These are phyloP conservation scores for Athalia cordata DNA, from an alignment of 2,888 invertebrate genomes.

Conservation along the genomic window DNA sequence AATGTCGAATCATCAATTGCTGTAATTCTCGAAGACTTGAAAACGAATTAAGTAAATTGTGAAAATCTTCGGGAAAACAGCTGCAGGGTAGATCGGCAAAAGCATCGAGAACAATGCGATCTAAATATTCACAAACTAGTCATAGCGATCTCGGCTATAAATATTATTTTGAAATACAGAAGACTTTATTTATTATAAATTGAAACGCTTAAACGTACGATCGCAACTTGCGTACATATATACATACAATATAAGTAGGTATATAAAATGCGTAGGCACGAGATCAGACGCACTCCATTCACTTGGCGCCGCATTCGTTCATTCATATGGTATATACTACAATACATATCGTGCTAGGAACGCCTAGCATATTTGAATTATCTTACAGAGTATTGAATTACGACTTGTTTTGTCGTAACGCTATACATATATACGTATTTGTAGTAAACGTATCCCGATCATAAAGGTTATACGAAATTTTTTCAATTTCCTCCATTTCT, in stretches of 20 bases:
- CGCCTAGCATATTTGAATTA: slow-evolving; percentile 23
- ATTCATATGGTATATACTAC: slow-evolving; percentile 54
- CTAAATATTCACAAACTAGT: slow-evolving; percentile 63
- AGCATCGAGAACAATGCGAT: slow-evolving; percentile 46
- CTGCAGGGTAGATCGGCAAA: slow-evolving; percentile 23
- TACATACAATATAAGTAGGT: slow-evolving; percentile 44
- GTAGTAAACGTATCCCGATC: no score
- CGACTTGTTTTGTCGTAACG: neutral
- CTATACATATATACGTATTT: no score
- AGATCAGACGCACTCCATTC: slow-evolving; percentile 72
- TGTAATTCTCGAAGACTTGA: no score
- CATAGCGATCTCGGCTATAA: slow-evolving; percentile 52
- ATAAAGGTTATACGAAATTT: no score
- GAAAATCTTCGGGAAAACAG: no score
- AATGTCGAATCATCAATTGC: no score
- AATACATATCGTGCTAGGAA: neutral
- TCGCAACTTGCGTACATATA: slow-evolving; percentile 1
- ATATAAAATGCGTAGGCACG: slow-evolving; percentile 60
- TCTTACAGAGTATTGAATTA: neutral
- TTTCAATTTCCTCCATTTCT: no score
- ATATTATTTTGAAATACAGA: slow-evolving; percentile 8
- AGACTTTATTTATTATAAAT: no score
- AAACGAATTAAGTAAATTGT: no score
- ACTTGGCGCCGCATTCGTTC: slow-evolving; percentile 74
- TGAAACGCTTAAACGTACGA: slow-evolving; percentile 10